These are phyloP conservation scores for Morpho achilles DNA, from an alignment of 2,888 invertebrate species.

Conservation along the genomic window DNA sequence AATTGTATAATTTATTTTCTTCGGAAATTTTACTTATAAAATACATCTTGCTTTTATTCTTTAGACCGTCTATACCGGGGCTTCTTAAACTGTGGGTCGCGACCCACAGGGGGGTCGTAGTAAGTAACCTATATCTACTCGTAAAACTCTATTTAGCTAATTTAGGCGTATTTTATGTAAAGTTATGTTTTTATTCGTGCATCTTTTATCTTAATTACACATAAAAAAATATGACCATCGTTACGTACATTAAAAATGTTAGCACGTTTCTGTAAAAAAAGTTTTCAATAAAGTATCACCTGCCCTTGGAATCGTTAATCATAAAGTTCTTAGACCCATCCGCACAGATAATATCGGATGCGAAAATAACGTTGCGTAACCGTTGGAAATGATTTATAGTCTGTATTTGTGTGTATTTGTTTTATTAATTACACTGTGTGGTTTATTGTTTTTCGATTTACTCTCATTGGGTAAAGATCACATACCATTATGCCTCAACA, in stretches of 20 bases:
- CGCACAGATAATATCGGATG: slow-evolving; percentile 27
- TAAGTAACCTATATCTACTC: too few species aligned
- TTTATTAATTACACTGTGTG: background rate
- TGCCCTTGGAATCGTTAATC: slow-evolving; percentile 29
- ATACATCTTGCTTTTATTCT: too few species aligned
- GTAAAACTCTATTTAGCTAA: too few species aligned
- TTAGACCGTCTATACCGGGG: too few species aligned
- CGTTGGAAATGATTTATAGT: slow-evolving; percentile 27
- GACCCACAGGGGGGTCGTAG: too few species aligned
- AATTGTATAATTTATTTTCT: too few species aligned
- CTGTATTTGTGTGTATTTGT: background rate
- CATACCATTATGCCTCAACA: too few species aligned
- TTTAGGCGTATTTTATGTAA: too few species aligned
- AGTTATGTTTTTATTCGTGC: too few species aligned
- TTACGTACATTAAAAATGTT: slow-evolving; percentile 10
- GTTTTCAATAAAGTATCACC: slow-evolving; percentile 22
- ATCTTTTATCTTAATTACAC: slow-evolving; percentile 1
- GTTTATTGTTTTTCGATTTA: background rate
- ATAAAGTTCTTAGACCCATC: slow-evolving; percentile 26
- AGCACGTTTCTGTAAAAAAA: slow-evolving; percentile 15
- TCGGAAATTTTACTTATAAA: too few species aligned
- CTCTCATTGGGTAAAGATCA: too few species aligned
- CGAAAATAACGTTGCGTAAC: slow-evolving; percentile 26
- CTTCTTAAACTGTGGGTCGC: too few species aligned
- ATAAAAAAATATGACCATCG: background rate